A percentile compares a stretch with the other conserved stretches of the same genome.
These are phyloP conservation scores for Drosophila quinaria DNA, from an alignment of 2,888 invertebrate species.

Conservation along the genomic window DNA sequence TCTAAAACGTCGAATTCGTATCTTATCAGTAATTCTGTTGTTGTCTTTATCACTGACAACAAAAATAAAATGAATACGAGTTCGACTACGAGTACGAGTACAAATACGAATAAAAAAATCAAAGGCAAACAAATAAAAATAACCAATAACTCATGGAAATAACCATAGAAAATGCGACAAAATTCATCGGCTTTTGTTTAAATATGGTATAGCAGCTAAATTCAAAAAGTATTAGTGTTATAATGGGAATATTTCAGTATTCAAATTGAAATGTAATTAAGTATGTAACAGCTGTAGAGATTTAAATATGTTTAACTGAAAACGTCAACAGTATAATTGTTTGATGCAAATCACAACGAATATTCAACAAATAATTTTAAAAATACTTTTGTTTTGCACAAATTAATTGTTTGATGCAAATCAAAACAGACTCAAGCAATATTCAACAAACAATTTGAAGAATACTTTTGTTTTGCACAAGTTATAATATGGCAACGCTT, in stretches of 20 bases:
- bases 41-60: conserved; percentile 65
- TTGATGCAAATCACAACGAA: background rate
- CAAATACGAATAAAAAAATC: conserved; percentile 45
- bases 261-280: background rate
- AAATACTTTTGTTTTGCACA: background rate
- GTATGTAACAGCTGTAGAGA: conserved; percentile 12
- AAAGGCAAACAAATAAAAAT: conserved; percentile 51
- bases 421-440: background rate
- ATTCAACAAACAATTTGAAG: background rate
- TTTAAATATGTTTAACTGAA: background rate
- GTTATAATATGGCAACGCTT: conserved; percentile 18
- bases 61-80: conserved; percentile 36
- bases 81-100: conserved; percentile 25
- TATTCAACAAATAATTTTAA: background rate
- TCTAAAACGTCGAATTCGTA: conserved; percentile 46
- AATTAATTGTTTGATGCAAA: conserved; percentile 1
- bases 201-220: conserved; percentile 25
- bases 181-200: conserved; percentile 18
- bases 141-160: conserved; percentile 41
- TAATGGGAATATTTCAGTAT: conserved; percentile 4
- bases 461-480: background rate
- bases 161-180: conserved; percentile 24
- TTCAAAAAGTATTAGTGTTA: conserved; percentile 19
- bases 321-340: conserved; percentile 4
- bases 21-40: conserved; percentile 69